Base-by-base conservation (phyloP, 2,113 vertebrate species). In the Emberiza fucata region DNA sequence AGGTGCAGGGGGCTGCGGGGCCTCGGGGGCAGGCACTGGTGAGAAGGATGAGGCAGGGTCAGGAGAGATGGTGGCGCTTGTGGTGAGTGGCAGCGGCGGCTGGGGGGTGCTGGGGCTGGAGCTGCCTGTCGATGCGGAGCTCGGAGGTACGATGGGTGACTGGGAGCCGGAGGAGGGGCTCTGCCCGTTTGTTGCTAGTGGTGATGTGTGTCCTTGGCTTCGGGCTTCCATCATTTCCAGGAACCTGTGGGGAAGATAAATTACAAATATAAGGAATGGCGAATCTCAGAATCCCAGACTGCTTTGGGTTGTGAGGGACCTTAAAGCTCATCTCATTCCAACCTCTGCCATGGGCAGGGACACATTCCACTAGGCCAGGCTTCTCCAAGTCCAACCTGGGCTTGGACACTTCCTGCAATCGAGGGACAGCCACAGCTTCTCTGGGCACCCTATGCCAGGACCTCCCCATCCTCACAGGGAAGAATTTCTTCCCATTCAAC, bases 151-250 rank as follows among this genome's bases (percentile, higher is more conserved):
- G 1, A 98, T 90, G 3, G 99, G 99, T 5, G 99, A 99, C 98
- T 99, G 99, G 39, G 99, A 99, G 66, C 99, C 99, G 0, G 99
- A 99, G 33, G 99, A 99, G 1, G 99, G 99, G 95, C 98, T 99
- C 94, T 99, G 99, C 37, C 99, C 99, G 0, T 99, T 99, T 15
- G 99, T 90, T 2, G 98, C 96, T 17, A 97, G 97, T 0, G 99
- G 98, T 3, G 98, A 98, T 0, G 96, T 79, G 7, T 98, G 98
- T 50, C 98, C 98, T 31, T 98, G 98, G 88, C 97, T 98, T 73
- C 98, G 98, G 8, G 98, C 96, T 88, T 99, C 99, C 97, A 99
- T 96, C 98, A 99, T 98, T 89, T 99, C 99, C 25, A 99, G 97
- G 95, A 99, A 99, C 88, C 99, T 99, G 98, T 27, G 84, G 61